Evolutionary conservation across 2,797 vertebrate species (phyloP), one percentile per base, ranked within the genome.

Genomic region (Myioborus miniatus): DNA sequence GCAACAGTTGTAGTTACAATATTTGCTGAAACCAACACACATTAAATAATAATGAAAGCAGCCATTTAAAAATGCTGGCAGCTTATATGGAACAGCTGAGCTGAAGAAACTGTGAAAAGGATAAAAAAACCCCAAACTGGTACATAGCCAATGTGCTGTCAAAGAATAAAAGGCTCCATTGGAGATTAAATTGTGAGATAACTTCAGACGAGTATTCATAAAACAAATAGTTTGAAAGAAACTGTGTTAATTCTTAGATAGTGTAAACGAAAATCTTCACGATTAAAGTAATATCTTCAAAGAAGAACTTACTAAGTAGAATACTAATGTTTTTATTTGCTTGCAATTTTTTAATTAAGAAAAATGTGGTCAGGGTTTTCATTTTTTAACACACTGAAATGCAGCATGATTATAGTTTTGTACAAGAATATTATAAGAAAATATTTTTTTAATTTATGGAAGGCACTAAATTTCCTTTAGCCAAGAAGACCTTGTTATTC

Each of bases 1-100:
- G 64, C 52, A 96, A 94, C 62, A 95, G 89, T 97, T 94, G 74
- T 92, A 96, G 76, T 92, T 97, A 93, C 67, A 95, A 76, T 96
- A 94, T 97, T 96, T 98, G 79, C 92, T 68, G 83, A 96, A 94
- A 96, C 75, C 58, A 94, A 89, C 85, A 93, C 64, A 94, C 62
- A 95, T 96, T 93, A 96, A 97, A 97, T 95, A 96, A 89, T 96
- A 96, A 96, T 88, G 92, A 95, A 96, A 93, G 56, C 62, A 92
- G 47, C 89, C 68, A 74, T 90, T 34, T 92, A 87, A 91, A 97
- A 95, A 95, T 84, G 63, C 65, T 96, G 93, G 89, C 93, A 95
- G 83, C 60, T n/a, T 95, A 53, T 56, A 90, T 37, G 84, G 67
- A 96, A 71, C 89, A 97, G 94, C 93, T 97, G 95, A 98, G 87